These are phyloP conservation scores for Dicaeum eximium DNA, from an alignment of 2,113 vertebrate species.

Conservation along the genomic window DNA sequence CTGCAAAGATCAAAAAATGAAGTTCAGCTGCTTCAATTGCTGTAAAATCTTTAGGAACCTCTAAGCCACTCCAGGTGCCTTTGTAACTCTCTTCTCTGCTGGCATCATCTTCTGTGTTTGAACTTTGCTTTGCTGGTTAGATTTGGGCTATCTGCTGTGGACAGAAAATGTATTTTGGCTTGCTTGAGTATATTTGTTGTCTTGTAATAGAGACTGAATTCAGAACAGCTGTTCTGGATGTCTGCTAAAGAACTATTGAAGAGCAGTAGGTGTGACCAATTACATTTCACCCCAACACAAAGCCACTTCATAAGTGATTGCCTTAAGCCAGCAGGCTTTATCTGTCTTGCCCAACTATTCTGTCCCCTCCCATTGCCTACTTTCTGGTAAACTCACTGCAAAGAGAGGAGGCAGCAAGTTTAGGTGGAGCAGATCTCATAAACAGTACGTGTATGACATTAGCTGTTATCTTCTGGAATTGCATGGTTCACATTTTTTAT, in stretches of 20 bases:
- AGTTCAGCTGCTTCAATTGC: background rate
- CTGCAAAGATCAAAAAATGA: constrained; percentile 26
- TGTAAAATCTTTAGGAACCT: background rate
- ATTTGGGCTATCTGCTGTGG: background rate
- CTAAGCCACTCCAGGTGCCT: constrained; percentile 15
- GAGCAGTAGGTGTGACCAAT: background rate
- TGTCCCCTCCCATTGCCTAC: background rate
- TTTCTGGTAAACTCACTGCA: background rate
- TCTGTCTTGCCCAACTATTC: background rate
- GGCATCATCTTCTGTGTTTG: background rate
- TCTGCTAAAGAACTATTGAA: background rate
- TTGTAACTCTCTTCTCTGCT: background rate
- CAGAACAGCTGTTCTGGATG: background rate
- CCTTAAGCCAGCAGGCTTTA: background rate
- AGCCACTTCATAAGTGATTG: background rate
- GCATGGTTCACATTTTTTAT: background rate
- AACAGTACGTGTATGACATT: background rate
- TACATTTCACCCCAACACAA: background rate
- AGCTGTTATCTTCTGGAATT: background rate
- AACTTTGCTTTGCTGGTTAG: constrained; percentile 20
- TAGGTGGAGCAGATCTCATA: background rate
- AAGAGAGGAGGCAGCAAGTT: background rate
- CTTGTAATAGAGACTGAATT: background rate
- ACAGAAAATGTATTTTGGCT: background rate
- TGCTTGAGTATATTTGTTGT: background rate